phyloP scores from a whole-genome alignment of 2,888 invertebrate species.

The Drosophila lutescens region DNA sequence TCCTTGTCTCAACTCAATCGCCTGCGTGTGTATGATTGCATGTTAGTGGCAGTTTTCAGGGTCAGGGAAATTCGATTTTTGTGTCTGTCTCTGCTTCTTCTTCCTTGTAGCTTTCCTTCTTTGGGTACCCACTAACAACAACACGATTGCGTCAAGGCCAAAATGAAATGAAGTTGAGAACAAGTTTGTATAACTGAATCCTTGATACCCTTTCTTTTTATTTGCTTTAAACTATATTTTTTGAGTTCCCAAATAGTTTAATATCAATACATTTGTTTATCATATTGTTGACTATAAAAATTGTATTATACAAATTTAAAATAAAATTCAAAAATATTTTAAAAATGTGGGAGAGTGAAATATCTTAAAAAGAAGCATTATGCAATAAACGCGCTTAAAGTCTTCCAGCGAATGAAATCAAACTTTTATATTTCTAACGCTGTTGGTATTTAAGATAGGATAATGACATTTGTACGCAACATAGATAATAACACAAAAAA shows the following conservation, averaged over 20 bases:
- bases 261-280: neutral
- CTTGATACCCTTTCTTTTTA: neutral
- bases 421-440: too few relatives aligned
- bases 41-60: constrained; percentile 75
- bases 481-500: too few relatives aligned
- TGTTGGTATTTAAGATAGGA: too few relatives aligned
- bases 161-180: constrained; percentile 3
- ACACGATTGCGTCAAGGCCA: constrained; percentile 10
- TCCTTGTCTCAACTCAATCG: constrained; percentile 1
- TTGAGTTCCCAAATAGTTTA: neutral
- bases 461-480: too few relatives aligned
- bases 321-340: too few relatives aligned
- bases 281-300: too few relatives aligned
- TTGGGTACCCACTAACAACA: neutral
- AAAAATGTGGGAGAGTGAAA: too few relatives aligned
- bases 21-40: constrained; percentile 25
- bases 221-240: neutral
- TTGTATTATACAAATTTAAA: too few relatives aligned
- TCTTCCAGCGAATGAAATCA: too few relatives aligned
- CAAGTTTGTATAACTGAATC: neutral
- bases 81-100: constrained; percentile 20
- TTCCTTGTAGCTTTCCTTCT: constrained; percentile 14
- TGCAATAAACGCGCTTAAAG: too few relatives aligned
- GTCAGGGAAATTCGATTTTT: constrained; percentile 82
- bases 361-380: too few relatives aligned